These are phyloP conservation scores for Nemotelus nigrinus DNA, from an alignment of 2,888 invertebrate genomes.

Conservation along the genomic window DNA sequence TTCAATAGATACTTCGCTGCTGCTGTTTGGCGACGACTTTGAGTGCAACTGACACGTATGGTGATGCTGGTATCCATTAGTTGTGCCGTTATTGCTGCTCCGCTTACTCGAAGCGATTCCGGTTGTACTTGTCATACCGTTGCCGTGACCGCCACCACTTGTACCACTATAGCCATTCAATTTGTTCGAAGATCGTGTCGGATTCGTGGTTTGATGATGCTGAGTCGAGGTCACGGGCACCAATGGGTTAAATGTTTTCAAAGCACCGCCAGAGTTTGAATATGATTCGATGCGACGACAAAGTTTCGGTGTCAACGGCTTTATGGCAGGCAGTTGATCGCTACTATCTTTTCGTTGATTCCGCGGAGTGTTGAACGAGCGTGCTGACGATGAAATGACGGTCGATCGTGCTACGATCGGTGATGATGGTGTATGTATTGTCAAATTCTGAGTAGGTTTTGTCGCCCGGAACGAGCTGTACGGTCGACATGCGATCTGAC, in stretches of 20 bases:
- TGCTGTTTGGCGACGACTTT: conserved; percentile 55
- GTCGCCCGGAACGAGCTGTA: conserved; percentile 63
- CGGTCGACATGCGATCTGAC: conserved; percentile 62
- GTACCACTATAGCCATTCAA: conserved; percentile 29
- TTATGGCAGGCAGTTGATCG: conserved; percentile 53
- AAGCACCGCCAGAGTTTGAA: conserved; percentile 40
- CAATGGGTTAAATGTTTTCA: conserved; percentile 28
- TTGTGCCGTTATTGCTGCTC: conserved; percentile 43
- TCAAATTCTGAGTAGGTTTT: conserved; percentile 43
- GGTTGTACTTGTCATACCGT: conserved; percentile 46
- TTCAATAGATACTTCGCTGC: conserved; percentile 54
- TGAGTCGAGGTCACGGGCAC: conserved; percentile 37
- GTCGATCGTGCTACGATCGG: conserved; percentile 50
- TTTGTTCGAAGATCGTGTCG: conserved; percentile 20
- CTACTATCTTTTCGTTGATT: conserved; percentile 18
- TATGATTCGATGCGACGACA: conserved; percentile 61
- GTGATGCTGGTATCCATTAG: conserved; percentile 36
- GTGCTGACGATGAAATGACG: conserved; percentile 52
- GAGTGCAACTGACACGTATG: conserved; percentile 50
- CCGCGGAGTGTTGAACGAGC: conserved; percentile 55
- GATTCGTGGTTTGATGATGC: conserved; percentile 37
- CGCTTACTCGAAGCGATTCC: conserved; percentile 1
- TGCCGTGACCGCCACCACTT: conserved; percentile 44
- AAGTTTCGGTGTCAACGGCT: conserved; percentile 63
- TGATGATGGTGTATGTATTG: conserved; percentile 38